Percentiles rank a stretch among this genome's conserved stretches.
Evolutionary conservation across 2,113 vertebrate species (phyloP).

Genomic region (Ageneiosus marmoratus): DNA sequence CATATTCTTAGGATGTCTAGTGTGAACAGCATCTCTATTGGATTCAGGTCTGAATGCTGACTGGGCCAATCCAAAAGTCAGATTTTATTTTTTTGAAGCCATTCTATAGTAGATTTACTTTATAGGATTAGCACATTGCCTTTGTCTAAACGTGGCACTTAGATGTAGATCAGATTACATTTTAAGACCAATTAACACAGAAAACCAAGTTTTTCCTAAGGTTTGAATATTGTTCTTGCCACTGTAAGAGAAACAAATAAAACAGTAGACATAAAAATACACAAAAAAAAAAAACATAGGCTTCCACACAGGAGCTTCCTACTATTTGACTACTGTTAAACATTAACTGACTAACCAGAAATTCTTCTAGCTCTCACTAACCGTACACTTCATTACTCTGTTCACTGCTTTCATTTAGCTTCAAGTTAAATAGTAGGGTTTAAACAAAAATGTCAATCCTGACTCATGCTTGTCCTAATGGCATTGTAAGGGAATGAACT

Average conservation of each 20-base stretch:
- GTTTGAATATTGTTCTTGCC: too few relatives aligned
- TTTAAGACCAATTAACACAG: too few relatives aligned
- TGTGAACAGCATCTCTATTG: too few relatives aligned
- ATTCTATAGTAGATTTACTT: too few relatives aligned
- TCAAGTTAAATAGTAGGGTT: neutral
- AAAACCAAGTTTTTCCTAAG: too few relatives aligned
- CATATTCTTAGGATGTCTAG: too few relatives aligned
- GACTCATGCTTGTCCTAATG: conserved; percentile 6
- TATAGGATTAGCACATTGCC: too few relatives aligned
- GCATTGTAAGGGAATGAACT: conserved; percentile 23
- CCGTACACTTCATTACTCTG: conserved; percentile 47
- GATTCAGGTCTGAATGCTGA: too few relatives aligned
- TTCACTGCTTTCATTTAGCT: conserved; percentile 21
- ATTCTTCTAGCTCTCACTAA: conserved; percentile 60
- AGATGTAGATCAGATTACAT: too few relatives aligned
- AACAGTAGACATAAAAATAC: neutral
- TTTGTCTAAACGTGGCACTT: too few relatives aligned
- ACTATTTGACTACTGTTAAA: conserved; percentile 72
- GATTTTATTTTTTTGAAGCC: too few relatives aligned
- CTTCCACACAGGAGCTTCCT: conserved; percentile 24
- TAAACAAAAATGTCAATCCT: conserved; percentile 32
- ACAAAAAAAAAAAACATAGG: conserved; percentile 23
- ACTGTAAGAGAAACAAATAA: conserved; percentile 10
- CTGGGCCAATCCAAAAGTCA: too few relatives aligned
- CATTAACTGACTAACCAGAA: conserved; percentile 71